Conservation (phyloP, 2,113 vertebrate genomes). For the Sialia sialis region DNA sequence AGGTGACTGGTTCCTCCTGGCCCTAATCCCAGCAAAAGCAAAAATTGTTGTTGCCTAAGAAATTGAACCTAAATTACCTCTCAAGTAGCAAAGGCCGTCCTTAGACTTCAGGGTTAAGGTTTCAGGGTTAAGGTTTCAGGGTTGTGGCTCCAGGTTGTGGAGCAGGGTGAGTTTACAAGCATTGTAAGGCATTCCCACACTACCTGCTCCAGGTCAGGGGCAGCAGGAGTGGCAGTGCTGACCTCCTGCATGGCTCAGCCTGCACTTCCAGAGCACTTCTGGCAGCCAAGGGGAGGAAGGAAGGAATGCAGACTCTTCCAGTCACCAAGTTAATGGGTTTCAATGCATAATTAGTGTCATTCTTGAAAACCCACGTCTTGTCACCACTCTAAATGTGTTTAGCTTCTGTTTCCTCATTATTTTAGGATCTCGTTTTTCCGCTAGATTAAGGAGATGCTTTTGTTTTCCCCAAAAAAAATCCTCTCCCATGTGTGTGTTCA, state of each 20-base stretch:
- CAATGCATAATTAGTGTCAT: conserved; percentile 40
- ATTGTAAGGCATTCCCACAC: accelerated
- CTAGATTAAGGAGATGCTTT: not conserved
- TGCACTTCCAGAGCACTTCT: not conserved
- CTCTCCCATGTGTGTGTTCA: not conserved
- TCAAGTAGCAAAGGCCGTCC: not conserved
- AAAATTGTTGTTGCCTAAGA: accelerated
- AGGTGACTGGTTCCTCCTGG: not conserved
- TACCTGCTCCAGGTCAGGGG: not conserved
- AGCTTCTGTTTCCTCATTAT: conserved; percentile 50
- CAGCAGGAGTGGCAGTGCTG: not conserved
- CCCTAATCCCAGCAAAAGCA: not conserved
- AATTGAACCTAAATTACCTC: not conserved
- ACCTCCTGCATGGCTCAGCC: not conserved
- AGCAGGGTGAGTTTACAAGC: not conserved
- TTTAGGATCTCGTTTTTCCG: not conserved
- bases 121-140: not conserved
- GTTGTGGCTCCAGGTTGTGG: not conserved
- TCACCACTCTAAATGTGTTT: conserved; percentile 36
- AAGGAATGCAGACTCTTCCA: conserved; percentile 46
- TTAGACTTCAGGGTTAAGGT: not conserved
- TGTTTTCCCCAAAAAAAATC: accelerated
- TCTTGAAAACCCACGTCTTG: conserved; percentile 33
- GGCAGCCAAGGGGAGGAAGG: conserved; percentile 19
- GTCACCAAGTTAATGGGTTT: conserved; percentile 18